These are phyloP conservation scores for Marisa cornuarietis DNA, from an alignment of 1,140 invertebrate species.

Conservation along the genomic window DNA sequence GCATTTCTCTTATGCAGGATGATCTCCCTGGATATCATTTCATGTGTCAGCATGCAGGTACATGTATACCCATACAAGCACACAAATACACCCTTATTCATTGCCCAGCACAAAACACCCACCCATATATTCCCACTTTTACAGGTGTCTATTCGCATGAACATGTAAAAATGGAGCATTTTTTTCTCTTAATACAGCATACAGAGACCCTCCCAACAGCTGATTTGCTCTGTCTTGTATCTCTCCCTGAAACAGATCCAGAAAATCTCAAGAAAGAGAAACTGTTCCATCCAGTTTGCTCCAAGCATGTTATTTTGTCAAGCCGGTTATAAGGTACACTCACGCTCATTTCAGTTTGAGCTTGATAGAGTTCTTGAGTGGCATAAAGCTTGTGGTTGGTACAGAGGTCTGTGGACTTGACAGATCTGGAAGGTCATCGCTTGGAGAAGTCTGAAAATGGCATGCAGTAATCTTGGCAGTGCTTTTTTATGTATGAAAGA, in stretches of 20 bases:
- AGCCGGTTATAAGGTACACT: background rate
- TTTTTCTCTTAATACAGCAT: no score
- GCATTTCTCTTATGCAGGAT: no score
- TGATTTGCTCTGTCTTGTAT: background rate
- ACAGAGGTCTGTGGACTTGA: constrained; percentile 49
- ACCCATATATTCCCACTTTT: no score
- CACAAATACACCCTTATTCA: no score
- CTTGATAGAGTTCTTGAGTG: constrained; percentile 32
- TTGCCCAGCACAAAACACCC: no score
- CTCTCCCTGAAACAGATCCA: background rate
- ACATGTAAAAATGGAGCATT: no score
- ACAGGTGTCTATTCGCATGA: no score
- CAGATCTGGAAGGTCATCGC: constrained; percentile 59
- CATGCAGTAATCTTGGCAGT: no score
- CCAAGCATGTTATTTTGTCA: background rate
- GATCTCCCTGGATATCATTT: no score
- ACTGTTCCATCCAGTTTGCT: background rate
- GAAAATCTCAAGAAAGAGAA: background rate
- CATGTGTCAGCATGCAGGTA: no score
- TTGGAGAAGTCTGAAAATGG: constrained; percentile 21
- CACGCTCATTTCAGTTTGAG: constrained; percentile 27
- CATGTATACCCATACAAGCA: no score
- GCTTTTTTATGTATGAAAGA: no score
- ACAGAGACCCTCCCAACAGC: background rate
- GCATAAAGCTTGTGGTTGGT: constrained; percentile 25